These are phyloP conservation scores for Girardia tigrina DNA, from an alignment of 2,888 invertebrate species.

Conservation along the genomic window DNA sequence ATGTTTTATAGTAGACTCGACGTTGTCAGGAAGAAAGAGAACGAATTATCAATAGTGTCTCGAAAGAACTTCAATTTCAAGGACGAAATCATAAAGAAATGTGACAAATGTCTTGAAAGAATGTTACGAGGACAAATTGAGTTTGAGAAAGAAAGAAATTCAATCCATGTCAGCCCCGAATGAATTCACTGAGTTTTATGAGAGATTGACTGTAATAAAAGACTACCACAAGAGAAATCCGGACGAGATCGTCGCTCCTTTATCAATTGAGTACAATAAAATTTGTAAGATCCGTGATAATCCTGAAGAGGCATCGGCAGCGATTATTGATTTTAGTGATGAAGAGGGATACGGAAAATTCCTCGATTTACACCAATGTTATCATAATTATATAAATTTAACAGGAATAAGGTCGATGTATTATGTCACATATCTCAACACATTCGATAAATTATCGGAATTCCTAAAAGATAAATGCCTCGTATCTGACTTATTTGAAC, in stretches of 20 bases:
- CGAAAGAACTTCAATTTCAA: constrained; percentile 76
- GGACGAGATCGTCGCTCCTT: constrained; percentile 75
- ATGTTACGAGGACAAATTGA: constrained; percentile 89
- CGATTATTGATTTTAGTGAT: constrained; percentile 83
- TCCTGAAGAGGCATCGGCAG: constrained; percentile 60
- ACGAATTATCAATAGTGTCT: constrained; percentile 82
- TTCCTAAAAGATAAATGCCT: constrained; percentile 62
- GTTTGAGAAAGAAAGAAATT: constrained; percentile 78
- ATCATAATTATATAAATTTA: constrained; percentile 83
- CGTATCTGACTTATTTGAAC: constrained; percentile 64
- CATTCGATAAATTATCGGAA: constrained; percentile 86
- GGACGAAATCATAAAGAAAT: constrained; percentile 66
- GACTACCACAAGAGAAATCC: constrained; percentile 91
- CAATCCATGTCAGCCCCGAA: constrained; percentile 86
- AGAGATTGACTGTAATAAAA: constrained; percentile 77
- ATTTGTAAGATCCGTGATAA: constrained; percentile 74
- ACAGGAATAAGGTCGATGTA: constrained; percentile 87
- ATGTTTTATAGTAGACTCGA: constrained; percentile 87
- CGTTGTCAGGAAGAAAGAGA: constrained; percentile 94
- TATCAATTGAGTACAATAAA: constrained; percentile 94
- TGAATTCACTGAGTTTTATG: constrained; percentile 93
- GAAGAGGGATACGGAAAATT: constrained; percentile 98
- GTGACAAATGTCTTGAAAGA: constrained; percentile 69
- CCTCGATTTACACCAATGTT: constrained; percentile 86
- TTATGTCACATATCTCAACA: constrained; percentile 80